Base-by-base conservation (phyloP, 2,113 vertebrate species). In the Sciurus niger region DNA sequence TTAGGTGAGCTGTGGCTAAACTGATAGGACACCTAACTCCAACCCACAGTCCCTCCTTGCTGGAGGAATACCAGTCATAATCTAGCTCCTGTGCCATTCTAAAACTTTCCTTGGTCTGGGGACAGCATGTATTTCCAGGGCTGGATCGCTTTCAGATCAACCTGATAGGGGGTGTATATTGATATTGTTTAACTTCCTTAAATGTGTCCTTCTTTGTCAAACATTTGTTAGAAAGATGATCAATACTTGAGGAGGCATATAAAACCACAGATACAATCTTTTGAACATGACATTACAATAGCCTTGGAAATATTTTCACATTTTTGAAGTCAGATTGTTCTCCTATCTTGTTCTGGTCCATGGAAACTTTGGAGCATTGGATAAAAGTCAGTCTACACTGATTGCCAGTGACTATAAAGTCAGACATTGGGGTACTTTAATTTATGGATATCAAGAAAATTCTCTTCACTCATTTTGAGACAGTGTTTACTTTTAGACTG, bases 401-500 rank as follows among this genome's bases (percentile, higher is more conserved):
- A 86, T 2, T 95, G 78, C 68, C n/a, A 25, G 25, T 30, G 34
- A 73, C 68, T 68, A 16, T n/a, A 65, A 85, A 60, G 30, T 72
- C 28, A 85, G 37, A 73, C 28, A 77, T 55, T 12, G 16, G 37
- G 34, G 10, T 12, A 28, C 43, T 83, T 89, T 85, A 46, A 63
- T 77, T 93, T 53, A 67, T 85, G 25, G 55, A n/a, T 78, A 77
- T 67, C 30, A 48, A 32, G 68, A 43, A 30, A 82, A 89, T 30
- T 5, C 25, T 68, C 13, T 55, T 77, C 40, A 78, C 24, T 48
- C 68, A 77, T 55, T 85, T 93, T 43, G 48, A 96, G 37, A 82
- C 34, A 60, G 46, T 94, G 4, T 24, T 43, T 96, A 93, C 67
- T 93, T 48, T 82, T 85, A 94, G 22, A 84, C 22, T 80, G 25